Evolutionary conservation across 2,888 invertebrate genomes (phyloP).

Genomic region (Drosophila differens): DNA sequence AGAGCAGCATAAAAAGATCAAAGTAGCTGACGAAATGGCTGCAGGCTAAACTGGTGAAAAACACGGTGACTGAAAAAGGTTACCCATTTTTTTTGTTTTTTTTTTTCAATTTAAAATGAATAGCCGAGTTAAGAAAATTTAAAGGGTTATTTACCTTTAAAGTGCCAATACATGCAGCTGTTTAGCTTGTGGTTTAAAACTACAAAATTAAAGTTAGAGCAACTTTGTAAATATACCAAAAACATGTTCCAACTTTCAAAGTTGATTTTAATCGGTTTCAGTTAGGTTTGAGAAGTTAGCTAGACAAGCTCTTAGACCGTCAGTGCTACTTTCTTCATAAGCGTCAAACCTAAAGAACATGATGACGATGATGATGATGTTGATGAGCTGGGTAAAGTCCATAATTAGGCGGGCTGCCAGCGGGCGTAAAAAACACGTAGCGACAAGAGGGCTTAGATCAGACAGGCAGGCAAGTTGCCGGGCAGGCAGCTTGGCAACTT

Average conservation of each 20-base stretch:
- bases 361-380: slow-evolving; percentile 13
- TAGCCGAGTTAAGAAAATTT: slow-evolving; percentile 3
- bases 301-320: slow-evolving; percentile 15
- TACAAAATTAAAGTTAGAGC: not conserved
- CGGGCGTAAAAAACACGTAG: slow-evolving; percentile 29
- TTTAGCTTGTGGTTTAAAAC: not conserved
- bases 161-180: slow-evolving; percentile 1
- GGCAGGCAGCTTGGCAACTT: slow-evolving; percentile 1
- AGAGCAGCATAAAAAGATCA: slow-evolving; percentile 55
- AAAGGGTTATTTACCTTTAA: slow-evolving; percentile 14
- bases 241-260: not conserved
- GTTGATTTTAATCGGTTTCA: slow-evolving; percentile 5
- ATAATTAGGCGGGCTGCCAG: slow-evolving; percentile 58
- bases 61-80: slow-evolving; percentile 39
- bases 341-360: slow-evolving; percentile 14
- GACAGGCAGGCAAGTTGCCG: slow-evolving; percentile 12
- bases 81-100: not conserved
- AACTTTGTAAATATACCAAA: not conserved
- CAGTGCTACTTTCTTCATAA: slow-evolving; percentile 4
- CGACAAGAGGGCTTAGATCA: slow-evolving; percentile 26
- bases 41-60: slow-evolving; percentile 38
- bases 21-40: slow-evolving; percentile 54
- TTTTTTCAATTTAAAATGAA: slow-evolving; percentile 26
- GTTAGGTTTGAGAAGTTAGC: not conserved
- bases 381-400: slow-evolving; percentile 26